These are phyloP conservation scores for Vespertilio murinus DNA, from an alignment of 2,797 vertebrate species.

Conservation along the genomic window DNA sequence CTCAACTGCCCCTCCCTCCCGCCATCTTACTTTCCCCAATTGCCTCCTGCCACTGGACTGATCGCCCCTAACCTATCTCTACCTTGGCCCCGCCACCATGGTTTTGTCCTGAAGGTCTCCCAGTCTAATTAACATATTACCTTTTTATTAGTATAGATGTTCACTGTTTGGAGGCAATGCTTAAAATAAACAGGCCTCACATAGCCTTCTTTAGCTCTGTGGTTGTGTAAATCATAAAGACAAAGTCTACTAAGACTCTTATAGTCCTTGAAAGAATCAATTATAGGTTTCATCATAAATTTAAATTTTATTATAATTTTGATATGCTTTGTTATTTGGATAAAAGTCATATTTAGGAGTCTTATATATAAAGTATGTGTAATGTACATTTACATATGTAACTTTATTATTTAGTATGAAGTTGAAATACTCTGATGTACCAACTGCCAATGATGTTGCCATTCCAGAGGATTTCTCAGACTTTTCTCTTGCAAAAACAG, in stretches of 20 bases:
- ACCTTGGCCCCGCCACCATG: too few relatives aligned
- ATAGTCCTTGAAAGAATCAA: constrained; percentile 3
- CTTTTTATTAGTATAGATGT: neutral
- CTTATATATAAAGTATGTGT: neutral
- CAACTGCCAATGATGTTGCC: constrained; percentile 81
- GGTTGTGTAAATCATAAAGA: neutral
- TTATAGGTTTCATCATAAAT: constrained; percentile 21
- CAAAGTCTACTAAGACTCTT: neutral
- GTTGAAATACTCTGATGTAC: constrained; percentile 79
- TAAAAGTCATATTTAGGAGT: neutral
- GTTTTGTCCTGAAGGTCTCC: too few relatives aligned
- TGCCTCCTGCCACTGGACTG: too few relatives aligned
- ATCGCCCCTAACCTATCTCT: too few relatives aligned
- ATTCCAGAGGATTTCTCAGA: constrained; percentile 85
- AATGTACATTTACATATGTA: neutral
- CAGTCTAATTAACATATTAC: too few relatives aligned
- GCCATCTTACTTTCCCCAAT: too few relatives aligned
- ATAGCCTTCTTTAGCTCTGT: constrained; percentile 5
- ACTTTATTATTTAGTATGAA: constrained; percentile 79
- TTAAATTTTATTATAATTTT: constrained; percentile 51
- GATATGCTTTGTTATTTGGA: constrained; percentile 10
- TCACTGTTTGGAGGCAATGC: neutral
- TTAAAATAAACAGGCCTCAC: neutral
- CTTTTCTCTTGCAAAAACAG: constrained; percentile 88
- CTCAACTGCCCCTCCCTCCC: too few relatives aligned